Evolutionary conservation across 2,888 invertebrate species (phyloP).

Genomic region (Cephus pygmeus): DNA sequence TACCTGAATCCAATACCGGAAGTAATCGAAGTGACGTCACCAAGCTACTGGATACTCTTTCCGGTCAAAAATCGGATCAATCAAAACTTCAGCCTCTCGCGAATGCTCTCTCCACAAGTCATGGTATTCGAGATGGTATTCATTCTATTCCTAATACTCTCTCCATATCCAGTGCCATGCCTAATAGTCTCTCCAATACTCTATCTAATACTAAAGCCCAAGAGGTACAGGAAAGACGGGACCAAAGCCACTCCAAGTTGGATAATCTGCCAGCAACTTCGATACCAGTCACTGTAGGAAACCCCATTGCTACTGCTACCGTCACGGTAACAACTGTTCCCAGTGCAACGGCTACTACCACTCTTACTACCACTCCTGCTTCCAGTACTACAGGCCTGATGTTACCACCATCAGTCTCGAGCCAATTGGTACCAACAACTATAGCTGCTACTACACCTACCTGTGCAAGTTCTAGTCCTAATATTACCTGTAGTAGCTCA

Average conservation of each 20-base stretch:
- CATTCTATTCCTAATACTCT: background rate
- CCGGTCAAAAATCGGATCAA: constrained; percentile 27
- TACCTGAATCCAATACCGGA: constrained; percentile 28
- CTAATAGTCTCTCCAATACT: constrained; percentile 15
- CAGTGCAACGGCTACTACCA: constrained; percentile 26
- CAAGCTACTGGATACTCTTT: constrained; percentile 43
- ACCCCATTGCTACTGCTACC: constrained; percentile 27
- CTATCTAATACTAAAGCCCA: constrained; percentile 15
- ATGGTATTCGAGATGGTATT: background rate
- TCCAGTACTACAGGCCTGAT: constrained; percentile 30
- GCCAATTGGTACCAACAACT: background rate
- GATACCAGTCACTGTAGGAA: constrained; percentile 32
- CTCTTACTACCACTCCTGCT: constrained; percentile 22
- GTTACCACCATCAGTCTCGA: constrained; percentile 29
- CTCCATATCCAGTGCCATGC: background rate
- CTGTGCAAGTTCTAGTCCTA: constrained; percentile 24
- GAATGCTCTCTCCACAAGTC: constrained; percentile 14
- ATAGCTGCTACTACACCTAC: constrained; percentile 3
- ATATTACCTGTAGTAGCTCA: background rate
- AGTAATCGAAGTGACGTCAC: constrained; percentile 19
- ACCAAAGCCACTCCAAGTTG: constrained; percentile 44
- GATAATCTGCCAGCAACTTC: constrained; percentile 45
- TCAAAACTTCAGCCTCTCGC: constrained; percentile 26
- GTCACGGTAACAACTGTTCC: constrained; percentile 24
- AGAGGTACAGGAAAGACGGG: constrained; percentile 37